Base-by-base conservation (phyloP, 2,113 vertebrate genomes). In the Rana temporaria region DNA sequence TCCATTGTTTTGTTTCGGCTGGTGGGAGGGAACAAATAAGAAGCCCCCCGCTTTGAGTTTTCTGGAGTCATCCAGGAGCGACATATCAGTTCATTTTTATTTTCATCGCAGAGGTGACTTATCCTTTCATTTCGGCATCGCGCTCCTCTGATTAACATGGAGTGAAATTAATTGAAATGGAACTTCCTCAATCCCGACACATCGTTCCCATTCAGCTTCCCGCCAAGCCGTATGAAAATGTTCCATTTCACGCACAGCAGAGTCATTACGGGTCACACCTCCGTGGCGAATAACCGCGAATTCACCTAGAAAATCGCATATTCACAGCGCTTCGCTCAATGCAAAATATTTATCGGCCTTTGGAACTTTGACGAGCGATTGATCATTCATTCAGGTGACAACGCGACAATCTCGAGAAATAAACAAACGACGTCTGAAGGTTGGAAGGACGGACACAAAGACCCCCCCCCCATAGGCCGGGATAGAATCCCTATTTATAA, bases 181-280 rank as follows among this genome's bases (percentile, higher is more conserved):
- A 70, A 52, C 12, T 26, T 6, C 26, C 4, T 26, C 42, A 19
- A 30, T 72, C 42, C 24, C 17, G 17, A 30, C 7, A 19, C 22
- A 30, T 19, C 18, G 32, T 56, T 72, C n/a, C 52, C 52, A 32
- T 6, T 17, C 1, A 26, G 69, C 6, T 22, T 72, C 69, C 69
- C 26, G 19, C 52, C 69, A 72, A 52, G n/a, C 68, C 20, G 20
- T 22, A 52, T 18, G 42, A 55, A 22, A 55, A 71, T 71, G 48
- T 16, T 72, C 56, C 26, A 26, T 26, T 19, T 32, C 52, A 6
- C 55, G 69, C 22, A 30, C 48, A 55, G 69, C 24, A 12, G 22
- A 52, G 52, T 72, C 52, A 72, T 73, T 72, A 73, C 30, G 57
- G 52, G 57, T 57, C 52, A 56, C 52, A 19, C 22, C 48, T 30